Evolutionary conservation across 2,888 invertebrate species (phyloP).

Genomic region (Nomada fabriciana): DNA sequence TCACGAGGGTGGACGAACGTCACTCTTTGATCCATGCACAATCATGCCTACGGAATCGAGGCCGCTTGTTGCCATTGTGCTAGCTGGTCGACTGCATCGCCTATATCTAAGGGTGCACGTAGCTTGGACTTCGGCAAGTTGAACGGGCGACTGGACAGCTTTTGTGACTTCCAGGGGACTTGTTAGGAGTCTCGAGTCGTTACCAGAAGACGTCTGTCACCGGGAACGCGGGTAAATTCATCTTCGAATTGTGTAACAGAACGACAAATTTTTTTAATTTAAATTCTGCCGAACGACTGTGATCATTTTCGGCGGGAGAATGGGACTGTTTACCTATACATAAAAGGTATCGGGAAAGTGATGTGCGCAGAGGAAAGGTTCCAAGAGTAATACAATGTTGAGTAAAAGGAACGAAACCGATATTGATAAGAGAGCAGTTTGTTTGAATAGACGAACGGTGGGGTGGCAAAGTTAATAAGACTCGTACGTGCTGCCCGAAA

Average conservation of each 20-base stretch:
- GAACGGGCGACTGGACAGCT: constrained; percentile 20
- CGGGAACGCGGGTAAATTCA: background rate
- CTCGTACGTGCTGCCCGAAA: constrained; percentile 27
- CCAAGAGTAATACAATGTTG: background rate
- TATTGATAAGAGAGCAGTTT: background rate
- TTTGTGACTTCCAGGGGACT: constrained; percentile 38
- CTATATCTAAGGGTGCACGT: constrained; percentile 31
- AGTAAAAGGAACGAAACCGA: background rate
- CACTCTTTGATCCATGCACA: constrained; percentile 64
- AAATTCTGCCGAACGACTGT: background rate
- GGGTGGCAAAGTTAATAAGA: constrained; percentile 41
- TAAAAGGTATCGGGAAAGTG: no score
- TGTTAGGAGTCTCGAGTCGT: constrained; percentile 32
- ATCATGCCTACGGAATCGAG: constrained; percentile 64
- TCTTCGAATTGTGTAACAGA: constrained; percentile 10
- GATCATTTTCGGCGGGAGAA: background rate
- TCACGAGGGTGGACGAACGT: constrained; percentile 55
- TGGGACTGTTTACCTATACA: no score
- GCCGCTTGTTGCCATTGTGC: constrained; percentile 59
- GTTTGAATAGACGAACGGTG: constrained; percentile 3
- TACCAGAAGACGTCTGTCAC: background rate
- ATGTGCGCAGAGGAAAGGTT: background rate
- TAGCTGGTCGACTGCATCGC: constrained; percentile 60
- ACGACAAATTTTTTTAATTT: background rate
- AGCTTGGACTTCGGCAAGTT: constrained; percentile 18